phyloP scores from a whole-genome alignment of 2,113 vertebrate genomes.

The Pluvialis apricaria region DNA sequence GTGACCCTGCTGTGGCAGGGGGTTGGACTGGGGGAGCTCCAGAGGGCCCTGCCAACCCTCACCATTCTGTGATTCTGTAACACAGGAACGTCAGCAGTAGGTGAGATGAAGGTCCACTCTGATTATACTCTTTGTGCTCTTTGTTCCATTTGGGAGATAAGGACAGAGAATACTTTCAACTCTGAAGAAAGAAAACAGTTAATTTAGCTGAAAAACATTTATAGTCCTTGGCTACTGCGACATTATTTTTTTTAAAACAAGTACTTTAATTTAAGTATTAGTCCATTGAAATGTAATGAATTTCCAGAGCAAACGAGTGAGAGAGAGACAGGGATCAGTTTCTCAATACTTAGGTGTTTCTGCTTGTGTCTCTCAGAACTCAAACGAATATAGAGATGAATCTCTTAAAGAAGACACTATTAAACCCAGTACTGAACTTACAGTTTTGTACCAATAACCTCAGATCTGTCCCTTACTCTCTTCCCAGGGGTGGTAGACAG shows the following conservation, averaged over 20 bases:
- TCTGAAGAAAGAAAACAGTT: not conserved
- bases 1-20: no score
- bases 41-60: no score
- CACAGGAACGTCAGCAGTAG: no score
- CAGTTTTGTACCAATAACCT: not conserved
- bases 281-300: not conserved
- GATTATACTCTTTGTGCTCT: no score
- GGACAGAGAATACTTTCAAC: no score
- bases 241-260: not conserved
- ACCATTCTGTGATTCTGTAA: no score
- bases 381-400: no score
- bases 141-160: no score
- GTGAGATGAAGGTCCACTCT: no score
- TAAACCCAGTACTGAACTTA: not conserved
- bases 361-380: not conserved
- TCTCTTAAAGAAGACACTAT: not conserved
- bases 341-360: not conserved
- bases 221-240: not conserved
- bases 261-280: not conserved
- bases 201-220: not conserved
- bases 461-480: not conserved
- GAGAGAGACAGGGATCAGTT: not conserved
- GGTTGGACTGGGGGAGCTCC: no score
- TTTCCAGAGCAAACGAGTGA: not conserved
- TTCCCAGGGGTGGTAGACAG: not conserved